Conservation (phyloP, 2,797 vertebrate species). For the Chromis chromis region DNA sequence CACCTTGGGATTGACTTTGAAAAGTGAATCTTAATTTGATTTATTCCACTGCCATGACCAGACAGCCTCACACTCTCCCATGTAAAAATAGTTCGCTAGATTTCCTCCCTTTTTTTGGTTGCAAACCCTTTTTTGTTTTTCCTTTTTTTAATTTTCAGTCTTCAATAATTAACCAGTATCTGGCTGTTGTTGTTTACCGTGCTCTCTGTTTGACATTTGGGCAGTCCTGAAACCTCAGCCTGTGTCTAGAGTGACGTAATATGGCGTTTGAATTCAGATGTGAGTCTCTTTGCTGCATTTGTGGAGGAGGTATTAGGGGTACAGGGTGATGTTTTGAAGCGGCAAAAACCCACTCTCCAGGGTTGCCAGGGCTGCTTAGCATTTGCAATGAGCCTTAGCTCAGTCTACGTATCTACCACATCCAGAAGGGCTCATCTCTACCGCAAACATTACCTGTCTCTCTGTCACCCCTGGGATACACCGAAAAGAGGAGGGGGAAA, state of each 20-base stretch:
- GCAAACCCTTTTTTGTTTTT: not conserved
- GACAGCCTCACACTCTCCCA: constrained; percentile 30
- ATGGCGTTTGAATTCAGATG: constrained; percentile 56
- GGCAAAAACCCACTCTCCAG: constrained; percentile 62
- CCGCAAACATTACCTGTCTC: constrained; percentile 80
- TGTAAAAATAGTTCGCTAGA: constrained; percentile 39
- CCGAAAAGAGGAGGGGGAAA: constrained; percentile 43
- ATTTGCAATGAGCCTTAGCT: constrained; percentile 77
- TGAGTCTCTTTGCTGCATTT: constrained; percentile 60
- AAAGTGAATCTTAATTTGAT: constrained; percentile 67
- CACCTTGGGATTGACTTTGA: constrained; percentile 65
- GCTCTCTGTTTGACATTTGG: constrained; percentile 53
- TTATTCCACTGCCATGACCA: constrained; percentile 61
- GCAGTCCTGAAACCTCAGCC: constrained; percentile 52
- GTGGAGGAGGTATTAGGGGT: constrained; percentile 62
- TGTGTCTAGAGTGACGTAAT: constrained; percentile 46
- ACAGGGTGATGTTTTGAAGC: constrained; percentile 69
- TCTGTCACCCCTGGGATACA: constrained; percentile 59
- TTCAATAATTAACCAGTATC: constrained; percentile 40
- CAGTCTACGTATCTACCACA: constrained; percentile 73
- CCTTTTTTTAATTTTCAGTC: constrained; percentile 27
- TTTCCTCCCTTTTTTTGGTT: constrained; percentile 21
- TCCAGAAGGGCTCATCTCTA: constrained; percentile 79
- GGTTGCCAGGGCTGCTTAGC: constrained; percentile 76
- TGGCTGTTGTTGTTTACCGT: constrained; percentile 48